phyloP scores from a whole-genome alignment of 35 echinoderm and acorn worm genomes.

The Apostichopus parvimensis region DNA sequence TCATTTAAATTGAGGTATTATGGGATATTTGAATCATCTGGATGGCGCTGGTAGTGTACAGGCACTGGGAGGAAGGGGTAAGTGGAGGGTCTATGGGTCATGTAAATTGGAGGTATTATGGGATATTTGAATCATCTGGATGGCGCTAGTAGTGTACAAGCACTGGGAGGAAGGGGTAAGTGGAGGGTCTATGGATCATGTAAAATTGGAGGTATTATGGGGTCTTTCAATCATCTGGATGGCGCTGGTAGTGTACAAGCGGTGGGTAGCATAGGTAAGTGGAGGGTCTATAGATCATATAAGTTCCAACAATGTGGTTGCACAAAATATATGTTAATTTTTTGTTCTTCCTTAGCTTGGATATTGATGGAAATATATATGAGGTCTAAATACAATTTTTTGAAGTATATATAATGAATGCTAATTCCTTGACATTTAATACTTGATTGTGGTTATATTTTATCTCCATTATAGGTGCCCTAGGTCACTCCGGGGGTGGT shows the following conservation, averaged over 20 bases:
- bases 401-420: neutral
- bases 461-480: neutral
- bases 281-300: no score
- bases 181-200: neutral
- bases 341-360: no score
- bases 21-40: neutral
- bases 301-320: no score
- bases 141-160: constrained; percentile 73
- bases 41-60: neutral
- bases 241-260: neutral
- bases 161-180: constrained; percentile 77
- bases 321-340: no score
- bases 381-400: neutral
- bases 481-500: constrained; percentile 63
- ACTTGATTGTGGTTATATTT: no score
- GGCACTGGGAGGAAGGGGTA: no score
- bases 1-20: neutral
- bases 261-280: no score
- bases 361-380: neutral
- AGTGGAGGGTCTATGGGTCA: no score
- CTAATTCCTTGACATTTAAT: no score
- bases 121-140: constrained; percentile 73
- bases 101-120: no score
- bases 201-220: neutral
- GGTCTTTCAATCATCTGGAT: neutral